phyloP scores from a whole-genome alignment of 2,113 vertebrate species.

The Merops nubicus region DNA sequence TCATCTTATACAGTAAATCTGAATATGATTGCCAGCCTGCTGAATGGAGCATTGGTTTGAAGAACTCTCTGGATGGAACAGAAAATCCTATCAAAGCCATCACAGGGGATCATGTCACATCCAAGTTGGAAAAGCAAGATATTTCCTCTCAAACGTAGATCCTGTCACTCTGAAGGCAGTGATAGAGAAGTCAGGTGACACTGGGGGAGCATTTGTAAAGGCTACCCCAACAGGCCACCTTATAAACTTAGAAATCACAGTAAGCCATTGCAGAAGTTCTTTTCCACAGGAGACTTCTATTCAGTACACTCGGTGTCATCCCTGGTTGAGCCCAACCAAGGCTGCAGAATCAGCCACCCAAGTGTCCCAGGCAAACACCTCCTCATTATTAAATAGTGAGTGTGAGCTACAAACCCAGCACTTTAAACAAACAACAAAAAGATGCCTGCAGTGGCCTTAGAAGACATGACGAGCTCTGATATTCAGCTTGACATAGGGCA shows the following conservation, averaged over 20 bases:
- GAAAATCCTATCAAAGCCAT: slow-evolving; percentile 20
- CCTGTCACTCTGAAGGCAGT: background rate
- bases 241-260: background rate
- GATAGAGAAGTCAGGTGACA: background rate
- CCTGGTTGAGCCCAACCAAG: background rate
- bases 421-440: background rate
- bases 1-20: background rate
- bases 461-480: background rate
- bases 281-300: background rate
- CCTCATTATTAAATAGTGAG: background rate
- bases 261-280: background rate
- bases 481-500: background rate
- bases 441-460: background rate
- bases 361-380: background rate
- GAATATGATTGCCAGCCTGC: background rate
- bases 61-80: background rate
- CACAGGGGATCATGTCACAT: background rate
- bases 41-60: background rate
- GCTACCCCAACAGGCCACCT: background rate
- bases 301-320: background rate
- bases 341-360: background rate
- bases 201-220: background rate
- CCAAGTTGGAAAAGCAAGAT: background rate
- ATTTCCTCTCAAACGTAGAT: background rate
- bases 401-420: background rate